phyloP scores from a whole-genome alignment of 2,113 vertebrate species.

The Triplophysa dalaica region DNA sequence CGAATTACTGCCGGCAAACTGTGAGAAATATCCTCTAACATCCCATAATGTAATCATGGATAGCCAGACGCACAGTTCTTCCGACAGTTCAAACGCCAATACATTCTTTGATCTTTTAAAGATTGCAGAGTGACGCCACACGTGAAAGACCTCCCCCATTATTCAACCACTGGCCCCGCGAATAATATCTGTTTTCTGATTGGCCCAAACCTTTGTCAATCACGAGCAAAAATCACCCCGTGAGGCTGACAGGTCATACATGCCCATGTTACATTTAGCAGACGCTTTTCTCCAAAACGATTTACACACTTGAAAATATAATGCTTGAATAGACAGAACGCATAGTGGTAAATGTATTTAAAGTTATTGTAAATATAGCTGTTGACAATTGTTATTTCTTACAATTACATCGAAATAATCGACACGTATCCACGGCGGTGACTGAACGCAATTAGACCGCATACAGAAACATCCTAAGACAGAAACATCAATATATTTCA shows the following conservation, averaged over 20 bases:
- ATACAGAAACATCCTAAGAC: neutral
- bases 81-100: neutral
- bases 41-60: neutral
- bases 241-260: slow-evolving; percentile 15
- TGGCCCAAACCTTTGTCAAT: slow-evolving; percentile 48
- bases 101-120: neutral
- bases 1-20: neutral
- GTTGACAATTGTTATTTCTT: neutral
- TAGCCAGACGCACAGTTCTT: neutral
- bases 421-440: neutral
- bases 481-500: neutral
- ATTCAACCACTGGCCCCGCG: slow-evolving; percentile 47
- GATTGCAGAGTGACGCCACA: slow-evolving; percentile 1
- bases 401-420: neutral
- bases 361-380: neutral
- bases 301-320: neutral
- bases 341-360: neutral
- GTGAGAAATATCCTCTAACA: neutral
- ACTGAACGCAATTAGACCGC: neutral
- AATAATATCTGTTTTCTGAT: slow-evolving; percentile 46
- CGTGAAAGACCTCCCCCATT: slow-evolving; percentile 46
- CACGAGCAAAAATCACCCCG: slow-evolving; percentile 25
- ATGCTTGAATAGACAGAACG: neutral
- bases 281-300: too few species aligned
- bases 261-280: slow-evolving; percentile 6